A percentile compares a stretch with the other conserved stretches of the same genome.
phyloP scores from a whole-genome alignment of 2,888 invertebrate species.

The Bibio marci region DNA sequence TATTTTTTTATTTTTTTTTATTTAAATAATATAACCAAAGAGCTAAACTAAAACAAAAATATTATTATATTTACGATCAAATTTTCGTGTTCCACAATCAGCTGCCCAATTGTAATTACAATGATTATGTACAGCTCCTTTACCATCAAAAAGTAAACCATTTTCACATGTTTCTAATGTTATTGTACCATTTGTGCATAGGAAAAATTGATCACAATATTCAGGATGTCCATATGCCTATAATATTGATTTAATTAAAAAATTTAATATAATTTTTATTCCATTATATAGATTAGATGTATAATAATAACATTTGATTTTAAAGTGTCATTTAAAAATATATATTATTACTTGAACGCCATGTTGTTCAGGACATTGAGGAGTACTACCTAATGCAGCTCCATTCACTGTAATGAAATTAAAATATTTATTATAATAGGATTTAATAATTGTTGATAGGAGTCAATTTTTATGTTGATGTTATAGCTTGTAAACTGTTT shows the following conservation, averaged over 20 bases:
- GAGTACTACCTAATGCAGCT: conserved; percentile 40
- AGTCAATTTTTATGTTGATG: too few relatives aligned
- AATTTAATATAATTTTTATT: background rate
- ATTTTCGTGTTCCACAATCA: conserved; percentile 63
- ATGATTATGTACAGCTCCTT: conserved; percentile 76
- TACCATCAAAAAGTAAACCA: conserved; percentile 78
- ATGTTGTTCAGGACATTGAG: conserved; percentile 63
- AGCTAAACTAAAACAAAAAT: background rate
- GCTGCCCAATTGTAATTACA: conserved; percentile 92
- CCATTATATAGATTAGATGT: background rate
- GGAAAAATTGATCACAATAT: conserved; percentile 74
- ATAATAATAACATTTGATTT: background rate
- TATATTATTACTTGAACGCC: conserved; percentile 42
- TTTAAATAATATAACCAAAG: conserved; percentile 1
- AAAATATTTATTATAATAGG: too few relatives aligned
- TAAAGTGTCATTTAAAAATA: background rate
- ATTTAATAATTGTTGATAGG: too few relatives aligned
- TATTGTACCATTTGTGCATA: conserved; percentile 79
- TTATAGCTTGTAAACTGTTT: too few relatives aligned
- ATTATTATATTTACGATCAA: conserved; percentile 55
- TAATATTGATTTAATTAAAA: conserved; percentile 10
- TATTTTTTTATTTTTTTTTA: background rate
- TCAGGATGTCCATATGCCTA: conserved; percentile 76
- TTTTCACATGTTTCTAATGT: conserved; percentile 85
- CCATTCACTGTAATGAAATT: conserved; percentile 36